Evolutionary conservation across 2,113 vertebrate genomes (phyloP), one percentile per base, ranked within the genome.

Genomic region (Budorcas taxicolor): DNA sequence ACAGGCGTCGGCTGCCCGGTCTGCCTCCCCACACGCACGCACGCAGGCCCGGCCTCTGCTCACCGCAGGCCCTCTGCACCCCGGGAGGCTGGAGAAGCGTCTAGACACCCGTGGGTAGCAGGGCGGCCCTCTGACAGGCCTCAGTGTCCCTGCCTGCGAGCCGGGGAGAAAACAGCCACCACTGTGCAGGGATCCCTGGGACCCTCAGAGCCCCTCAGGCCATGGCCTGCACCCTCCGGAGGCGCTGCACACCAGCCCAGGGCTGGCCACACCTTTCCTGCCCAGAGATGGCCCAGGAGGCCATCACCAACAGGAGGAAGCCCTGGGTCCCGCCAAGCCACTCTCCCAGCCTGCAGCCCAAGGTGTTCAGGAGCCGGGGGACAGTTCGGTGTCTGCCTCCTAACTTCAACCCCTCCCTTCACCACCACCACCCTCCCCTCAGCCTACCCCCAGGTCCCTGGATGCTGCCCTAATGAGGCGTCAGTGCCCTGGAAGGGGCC

Each of bases 1-100:
- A 99, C 99, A 99, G 98, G 98, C 99, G 97, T 98, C 98, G 98
- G 98, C 99, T 98, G 98, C 98, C 98, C 97, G 97, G 98, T 99
- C 99, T 97, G 99, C 99, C 99, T 98, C 98, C 99, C 99, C 99
- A 98, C 98, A 97, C 98, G 98, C 98, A 98, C 57, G 40, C 17
- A 97, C 12, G 52, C 81, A 40, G 19, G 52, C 98, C 91, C 40
- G 96, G 95, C 98, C 98, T 97, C 98, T 97, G 98, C 97, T 82
- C 91, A 74, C 25, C 0, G 98, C 96, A 98, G 98, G 98, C 87
- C 98, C 94, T 95, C 64, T 71, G 97, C 92, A 97, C 99, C 98
- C 98, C 91, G 76, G 98, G 87, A 97, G 84, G 17, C 11, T 87
- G 50, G 57, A 78, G 92, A 92, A n/a, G 53, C 36, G 14, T 12